Evolutionary conservation across 2,797 vertebrate genomes (phyloP).

Genomic region (Manis pentadactyla): DNA sequence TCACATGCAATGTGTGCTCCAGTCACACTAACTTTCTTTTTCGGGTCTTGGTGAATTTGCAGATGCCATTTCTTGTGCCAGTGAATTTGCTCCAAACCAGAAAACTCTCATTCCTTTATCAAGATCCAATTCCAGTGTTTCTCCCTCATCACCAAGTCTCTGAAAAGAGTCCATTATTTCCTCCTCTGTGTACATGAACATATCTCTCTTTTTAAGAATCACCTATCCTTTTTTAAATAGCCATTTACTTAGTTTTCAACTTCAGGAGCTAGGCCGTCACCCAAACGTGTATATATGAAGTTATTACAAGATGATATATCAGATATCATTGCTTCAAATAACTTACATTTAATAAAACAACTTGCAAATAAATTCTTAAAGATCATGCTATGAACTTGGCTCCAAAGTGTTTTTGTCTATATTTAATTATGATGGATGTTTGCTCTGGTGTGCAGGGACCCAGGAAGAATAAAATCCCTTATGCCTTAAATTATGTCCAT

Average conservation of each 20-base stretch:
- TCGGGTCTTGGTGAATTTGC: neutral
- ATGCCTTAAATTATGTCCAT: slow-evolving; percentile 43
- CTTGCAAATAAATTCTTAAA: slow-evolving; percentile 51
- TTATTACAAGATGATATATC: neutral
- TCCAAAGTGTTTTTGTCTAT: neutral
- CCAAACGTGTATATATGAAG: neutral
- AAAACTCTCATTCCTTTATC: slow-evolving; percentile 28
- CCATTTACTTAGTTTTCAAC: neutral
- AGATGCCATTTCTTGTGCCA: neutral
- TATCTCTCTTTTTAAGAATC: neutral
- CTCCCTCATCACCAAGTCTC: neutral
- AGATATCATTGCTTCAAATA: neutral
- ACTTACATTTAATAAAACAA: slow-evolving; percentile 53
- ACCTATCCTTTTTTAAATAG: neutral
- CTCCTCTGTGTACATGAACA: neutral
- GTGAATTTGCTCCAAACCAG: neutral
- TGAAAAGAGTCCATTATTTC: neutral
- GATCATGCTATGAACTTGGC: neutral
- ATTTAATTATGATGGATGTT: slow-evolving; percentile 24
- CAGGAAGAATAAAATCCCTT: neutral
- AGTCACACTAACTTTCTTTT: neutral
- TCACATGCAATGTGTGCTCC: neutral
- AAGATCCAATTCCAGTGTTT: neutral
- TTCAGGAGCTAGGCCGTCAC: neutral
- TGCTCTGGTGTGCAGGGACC: neutral